Base-by-base conservation (phyloP, 2,888 invertebrate genomes). In the Geophilus truncorum region DNA sequence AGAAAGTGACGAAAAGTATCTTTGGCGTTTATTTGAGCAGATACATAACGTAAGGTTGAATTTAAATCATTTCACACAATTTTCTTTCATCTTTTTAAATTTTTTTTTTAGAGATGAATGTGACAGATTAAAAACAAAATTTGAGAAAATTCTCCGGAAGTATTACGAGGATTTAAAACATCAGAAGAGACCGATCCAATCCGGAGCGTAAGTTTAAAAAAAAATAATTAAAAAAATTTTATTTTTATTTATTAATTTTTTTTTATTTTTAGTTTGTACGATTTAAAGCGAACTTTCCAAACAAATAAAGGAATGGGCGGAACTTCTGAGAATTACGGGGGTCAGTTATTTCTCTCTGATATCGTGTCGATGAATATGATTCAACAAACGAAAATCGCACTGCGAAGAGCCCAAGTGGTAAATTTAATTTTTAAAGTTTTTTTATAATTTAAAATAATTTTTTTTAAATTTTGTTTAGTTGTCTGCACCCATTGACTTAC, bases 271-370 rank as follows among this genome's bases (percentile, higher is more conserved):
- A 93, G 94, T 70, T 94, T 98, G 85, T 95, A 96, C 88, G 98
- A 98, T 85, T 89, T 98, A 25, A 91, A 95, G 5, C 90, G 98
- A 78, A 98, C 98, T 86, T 88, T 98, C 82, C 97, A 98, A 88
- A 96, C 96, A 0, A 93, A 98, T 83, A 95, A 96, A 1, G 93
- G 94, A 0, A 91, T 95, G 80, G 93, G 96, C 82, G 96, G 87
- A 12, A 80, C 94, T 0, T 94, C 94, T 75, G 98, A 98, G 87
- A 95, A 97, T 87, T 97, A 96, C 86, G 97, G 97, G 1, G 98
- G 96, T 0, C 98, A 99, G 88, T 98, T 97, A 0, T 97, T 98
- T 86, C 90, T 99, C 0, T 97, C 97, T 0, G 97, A 98, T 87
- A 95, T 96, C 86, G 90, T 98, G 2, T 97, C 97, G 0, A 94